These are phyloP conservation scores for Tetragonula carbonaria DNA, from an alignment of 2,888 invertebrate genomes.

Conservation along the genomic window DNA sequence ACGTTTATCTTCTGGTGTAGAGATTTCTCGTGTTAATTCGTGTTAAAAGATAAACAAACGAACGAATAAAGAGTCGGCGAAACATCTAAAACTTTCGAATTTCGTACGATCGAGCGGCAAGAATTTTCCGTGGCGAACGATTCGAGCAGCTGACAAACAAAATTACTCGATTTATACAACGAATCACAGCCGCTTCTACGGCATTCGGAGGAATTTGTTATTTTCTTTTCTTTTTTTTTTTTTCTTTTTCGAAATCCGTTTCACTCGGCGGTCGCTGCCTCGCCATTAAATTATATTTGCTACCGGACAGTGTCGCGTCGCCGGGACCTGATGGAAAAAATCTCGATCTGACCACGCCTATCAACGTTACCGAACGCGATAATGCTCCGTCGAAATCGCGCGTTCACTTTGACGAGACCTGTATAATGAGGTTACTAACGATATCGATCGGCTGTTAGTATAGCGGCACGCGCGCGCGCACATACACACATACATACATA, in stretches of 20 bases:
- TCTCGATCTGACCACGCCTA: constrained; percentile 19
- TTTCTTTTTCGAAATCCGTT: constrained; percentile 22
- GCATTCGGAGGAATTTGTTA: neutral
- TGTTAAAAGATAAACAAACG: neutral
- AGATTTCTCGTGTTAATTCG: too few relatives aligned
- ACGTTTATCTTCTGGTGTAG: too few relatives aligned
- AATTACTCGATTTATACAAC: constrained; percentile 53
- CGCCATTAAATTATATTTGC: constrained; percentile 44
- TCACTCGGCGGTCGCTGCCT: constrained; percentile 9
- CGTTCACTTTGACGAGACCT: constrained; percentile 19
- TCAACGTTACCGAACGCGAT: neutral
- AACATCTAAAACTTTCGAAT: neutral
- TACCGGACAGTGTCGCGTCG: neutral
- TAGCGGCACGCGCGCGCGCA: neutral
- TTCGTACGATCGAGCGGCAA: neutral
- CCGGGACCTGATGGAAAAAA: constrained; percentile 29
- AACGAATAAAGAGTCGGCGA: neutral
- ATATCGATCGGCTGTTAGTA: constrained; percentile 28
- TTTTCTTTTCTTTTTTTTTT: neutral
- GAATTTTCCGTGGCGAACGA: constrained; percentile 21
- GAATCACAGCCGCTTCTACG: constrained; percentile 1
- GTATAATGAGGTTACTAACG: constrained; percentile 11
- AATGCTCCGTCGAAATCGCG: constrained; percentile 15
- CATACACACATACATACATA: too few relatives aligned
- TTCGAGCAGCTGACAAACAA: constrained; percentile 7